phyloP scores from a whole-genome alignment of 2,797 vertebrate species.

The Rousettus madagascariensis region DNA sequence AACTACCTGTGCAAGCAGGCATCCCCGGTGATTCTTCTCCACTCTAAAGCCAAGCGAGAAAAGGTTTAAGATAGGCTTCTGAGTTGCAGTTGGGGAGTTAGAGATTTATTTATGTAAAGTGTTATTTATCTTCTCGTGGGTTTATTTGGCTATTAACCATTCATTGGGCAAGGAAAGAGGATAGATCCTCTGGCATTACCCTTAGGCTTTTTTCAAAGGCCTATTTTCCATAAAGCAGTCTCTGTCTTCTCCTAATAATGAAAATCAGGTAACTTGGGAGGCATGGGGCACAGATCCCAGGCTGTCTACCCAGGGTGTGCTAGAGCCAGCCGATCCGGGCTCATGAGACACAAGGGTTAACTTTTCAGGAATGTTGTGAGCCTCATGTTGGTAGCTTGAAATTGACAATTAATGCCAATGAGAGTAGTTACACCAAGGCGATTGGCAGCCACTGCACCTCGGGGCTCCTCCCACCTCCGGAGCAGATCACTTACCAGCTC shows the following conservation, averaged over 20 bases:
- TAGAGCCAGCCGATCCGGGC: background rate
- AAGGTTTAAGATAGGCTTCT: background rate
- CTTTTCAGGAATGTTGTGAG: background rate
- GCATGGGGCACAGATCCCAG: background rate
- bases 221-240: background rate
- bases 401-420: background rate
- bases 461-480: background rate
- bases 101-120: background rate
- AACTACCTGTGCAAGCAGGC: background rate
- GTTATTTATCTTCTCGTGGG: background rate
- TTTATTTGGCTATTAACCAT: background rate
- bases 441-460: background rate
- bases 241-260: background rate
- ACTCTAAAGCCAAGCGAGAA: background rate
- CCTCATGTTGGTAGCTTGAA: background rate
- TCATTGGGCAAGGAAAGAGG: background rate
- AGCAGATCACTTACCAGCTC: background rate
- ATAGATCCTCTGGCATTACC: background rate
- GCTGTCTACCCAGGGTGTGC: background rate
- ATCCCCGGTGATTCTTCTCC: background rate
- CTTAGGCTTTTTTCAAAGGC: background rate
- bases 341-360: background rate
- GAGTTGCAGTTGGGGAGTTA: background rate
- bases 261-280: background rate
- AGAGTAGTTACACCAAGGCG: background rate